A percentile compares a stretch with the other conserved stretches of the same genome.
Evolutionary conservation across 2,113 vertebrate genomes (phyloP).

Genomic region (Nesogale talazaci): DNA sequence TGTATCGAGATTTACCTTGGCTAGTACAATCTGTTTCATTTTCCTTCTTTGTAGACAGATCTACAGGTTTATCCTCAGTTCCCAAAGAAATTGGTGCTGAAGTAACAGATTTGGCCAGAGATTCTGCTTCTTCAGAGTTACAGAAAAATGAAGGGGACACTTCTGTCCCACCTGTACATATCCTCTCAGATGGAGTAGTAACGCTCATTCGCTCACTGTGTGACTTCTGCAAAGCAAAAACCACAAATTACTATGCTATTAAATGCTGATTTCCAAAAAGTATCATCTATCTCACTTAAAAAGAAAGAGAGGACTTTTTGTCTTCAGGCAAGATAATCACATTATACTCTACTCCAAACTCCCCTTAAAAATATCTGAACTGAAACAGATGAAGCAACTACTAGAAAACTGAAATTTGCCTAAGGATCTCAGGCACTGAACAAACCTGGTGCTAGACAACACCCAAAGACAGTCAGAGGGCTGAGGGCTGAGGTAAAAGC

Average conservation of each 20-base stretch:
- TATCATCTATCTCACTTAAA: neutral
- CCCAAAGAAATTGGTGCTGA: conserved; percentile 55
- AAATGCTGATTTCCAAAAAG: conserved; percentile 37
- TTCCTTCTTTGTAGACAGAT: conserved; percentile 92
- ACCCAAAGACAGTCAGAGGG: neutral
- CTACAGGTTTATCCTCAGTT: conserved; percentile 88
- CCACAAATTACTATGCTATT: conserved; percentile 11
- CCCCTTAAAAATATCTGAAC: neutral
- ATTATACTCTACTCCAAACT: neutral
- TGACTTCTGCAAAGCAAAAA: conserved; percentile 69
- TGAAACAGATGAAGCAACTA: neutral
- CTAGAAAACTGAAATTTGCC: neutral
- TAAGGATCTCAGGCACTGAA: neutral
- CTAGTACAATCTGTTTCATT: conserved; percentile 79
- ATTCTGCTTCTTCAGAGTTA: conserved; percentile 76
- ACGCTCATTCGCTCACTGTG: conserved; percentile 62
- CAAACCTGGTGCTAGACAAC: neutral
- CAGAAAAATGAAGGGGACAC: neutral
- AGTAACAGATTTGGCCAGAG: conserved; percentile 50
- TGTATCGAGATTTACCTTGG: conserved; percentile 82
- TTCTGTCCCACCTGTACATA: conserved; percentile 47
- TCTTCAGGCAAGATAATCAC: neutral
- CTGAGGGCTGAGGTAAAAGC: neutral
- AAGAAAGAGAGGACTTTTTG: neutral
- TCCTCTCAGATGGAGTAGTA: conserved; percentile 66